These are phyloP conservation scores for Nephrocerus scutellatus DNA, from an alignment of 2,888 invertebrate species.

Conservation along the genomic window DNA sequence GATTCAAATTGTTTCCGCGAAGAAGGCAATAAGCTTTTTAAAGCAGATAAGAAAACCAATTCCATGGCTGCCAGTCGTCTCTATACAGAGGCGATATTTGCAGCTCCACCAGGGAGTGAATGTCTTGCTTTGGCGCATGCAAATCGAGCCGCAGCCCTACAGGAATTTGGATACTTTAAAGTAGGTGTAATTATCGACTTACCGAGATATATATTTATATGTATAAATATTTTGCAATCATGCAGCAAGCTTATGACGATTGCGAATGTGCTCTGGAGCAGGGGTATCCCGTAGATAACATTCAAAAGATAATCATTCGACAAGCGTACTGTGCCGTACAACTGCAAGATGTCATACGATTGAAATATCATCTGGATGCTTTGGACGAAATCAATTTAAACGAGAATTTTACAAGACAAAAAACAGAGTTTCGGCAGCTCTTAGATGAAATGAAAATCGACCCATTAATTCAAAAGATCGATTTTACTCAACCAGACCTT, in stretches of 20 bases:
- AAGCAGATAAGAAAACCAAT: slow-evolving; percentile 13
- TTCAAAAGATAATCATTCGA: slow-evolving; percentile 32
- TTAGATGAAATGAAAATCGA: slow-evolving; percentile 5
- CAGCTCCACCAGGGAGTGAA: slow-evolving; percentile 27
- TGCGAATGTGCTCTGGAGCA: slow-evolving; percentile 35
- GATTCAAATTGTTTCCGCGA: slow-evolving; percentile 27
- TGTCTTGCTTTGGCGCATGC: slow-evolving; percentile 36
- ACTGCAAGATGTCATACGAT: slow-evolving; percentile 17
- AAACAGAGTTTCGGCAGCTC: slow-evolving; percentile 19
- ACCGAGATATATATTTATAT: too few relatives aligned
- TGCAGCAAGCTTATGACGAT: slow-evolving; percentile 37
- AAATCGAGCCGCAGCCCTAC: slow-evolving; percentile 40
- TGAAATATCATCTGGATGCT: slow-evolving; percentile 22
- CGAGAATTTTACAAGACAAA: slow-evolving; percentile 21
- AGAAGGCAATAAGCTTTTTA: slow-evolving; percentile 32
- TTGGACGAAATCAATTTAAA: slow-evolving; percentile 24
- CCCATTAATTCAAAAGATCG: too few relatives aligned
- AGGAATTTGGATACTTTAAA: slow-evolving; percentile 35
- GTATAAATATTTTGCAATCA: not conserved
- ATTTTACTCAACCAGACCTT: too few relatives aligned
- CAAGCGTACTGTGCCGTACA: slow-evolving; percentile 33
- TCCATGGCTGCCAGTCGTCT: slow-evolving; percentile 28
- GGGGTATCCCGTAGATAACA: slow-evolving; percentile 23
- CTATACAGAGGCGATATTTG: slow-evolving; percentile 38
- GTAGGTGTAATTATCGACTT: too few relatives aligned